These are phyloP conservation scores for Sorex araneus DNA, from an alignment of 2,113 vertebrate genomes.

Conservation along the genomic window DNA sequence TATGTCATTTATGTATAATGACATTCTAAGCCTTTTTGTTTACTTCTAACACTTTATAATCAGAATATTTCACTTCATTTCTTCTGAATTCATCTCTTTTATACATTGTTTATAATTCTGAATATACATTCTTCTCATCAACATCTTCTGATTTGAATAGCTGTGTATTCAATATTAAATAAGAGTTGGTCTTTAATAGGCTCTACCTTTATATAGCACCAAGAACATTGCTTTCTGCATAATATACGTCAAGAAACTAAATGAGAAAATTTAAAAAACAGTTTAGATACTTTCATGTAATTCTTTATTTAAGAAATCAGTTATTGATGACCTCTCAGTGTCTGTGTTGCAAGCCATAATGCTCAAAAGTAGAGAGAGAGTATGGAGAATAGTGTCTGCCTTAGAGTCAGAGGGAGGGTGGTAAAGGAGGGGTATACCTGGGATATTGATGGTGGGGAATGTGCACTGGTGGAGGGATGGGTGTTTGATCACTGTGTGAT, in stretches of 20 bases:
- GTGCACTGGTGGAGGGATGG: too few species aligned
- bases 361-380: too few species aligned
- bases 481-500: too few species aligned
- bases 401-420: too few species aligned
- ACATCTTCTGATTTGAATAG: constrained; percentile 75
- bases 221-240: constrained; percentile 46
- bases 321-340: too few species aligned
- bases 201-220: constrained; percentile 24
- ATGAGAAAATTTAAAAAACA: constrained; percentile 53
- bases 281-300: constrained; percentile 50
- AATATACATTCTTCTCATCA: constrained; percentile 70
- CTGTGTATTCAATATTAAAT: constrained; percentile 81
- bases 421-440: too few species aligned
- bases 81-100: constrained; percentile 39
- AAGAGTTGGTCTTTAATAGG: constrained; percentile 67
- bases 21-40: constrained; percentile 65
- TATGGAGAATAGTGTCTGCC: too few species aligned
- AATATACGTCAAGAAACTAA: constrained; percentile 67
- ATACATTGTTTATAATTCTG: constrained; percentile 76
- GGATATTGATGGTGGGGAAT: too few species aligned
- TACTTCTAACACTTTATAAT: constrained; percentile 72
- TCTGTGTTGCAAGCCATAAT: too few species aligned
- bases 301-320: too few species aligned
- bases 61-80: constrained; percentile 76
- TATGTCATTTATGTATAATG: constrained; percentile 32